Evolutionary conservation across 2,113 vertebrate species (phyloP), one percentile per base, ranked within the genome.

Genomic region (Pangasianodon hypophthalmus): DNA sequence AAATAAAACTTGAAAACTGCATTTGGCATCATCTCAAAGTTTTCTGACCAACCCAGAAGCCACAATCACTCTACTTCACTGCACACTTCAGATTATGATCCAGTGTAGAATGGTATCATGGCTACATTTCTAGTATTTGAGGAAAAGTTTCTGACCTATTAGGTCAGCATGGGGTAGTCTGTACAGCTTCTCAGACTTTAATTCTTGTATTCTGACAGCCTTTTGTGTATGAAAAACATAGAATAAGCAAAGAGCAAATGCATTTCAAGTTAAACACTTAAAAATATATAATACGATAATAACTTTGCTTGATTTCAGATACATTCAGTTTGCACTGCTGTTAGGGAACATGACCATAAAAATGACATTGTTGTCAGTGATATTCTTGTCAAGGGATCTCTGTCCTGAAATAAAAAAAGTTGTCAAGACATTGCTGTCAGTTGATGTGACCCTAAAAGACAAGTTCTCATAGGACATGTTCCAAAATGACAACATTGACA

Each of bases 21-120:
- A 62, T 62, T 62, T 62, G 6, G 24, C 60, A 26, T 62, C 64
- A 67, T 67, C 29, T 67, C 29, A 54, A 82, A n/a, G 60, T 90
- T 91, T 62, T 91, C 91, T 84, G 44, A 19, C 88, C 88, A 60
- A 86, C 71, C 90, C 87, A 48, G 87, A 73, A 88, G 88, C 89
- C 88, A 86, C 86, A 94, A 93, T 29, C 4, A 71, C 29, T 6
- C n/a, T 21, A 71, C 4, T 2, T 3, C 18, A 75, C 7, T 77
- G 73, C 73, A 77, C 75, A 79, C 18, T n/a, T 26, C 44, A 79
- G 21, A 79, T 26, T 2, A 21, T 75, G 37, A 44, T 44, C 18
- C 32, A 75, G 2, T 44, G 62, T n/a, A n/a, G 41, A 37, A 56
- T 18, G 29, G 50, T 44, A 56, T 18, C 80, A 83, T 56, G 29